phyloP scores from a whole-genome alignment of 2,113 vertebrate species.

The Leptodactylus fuscus region DNA sequence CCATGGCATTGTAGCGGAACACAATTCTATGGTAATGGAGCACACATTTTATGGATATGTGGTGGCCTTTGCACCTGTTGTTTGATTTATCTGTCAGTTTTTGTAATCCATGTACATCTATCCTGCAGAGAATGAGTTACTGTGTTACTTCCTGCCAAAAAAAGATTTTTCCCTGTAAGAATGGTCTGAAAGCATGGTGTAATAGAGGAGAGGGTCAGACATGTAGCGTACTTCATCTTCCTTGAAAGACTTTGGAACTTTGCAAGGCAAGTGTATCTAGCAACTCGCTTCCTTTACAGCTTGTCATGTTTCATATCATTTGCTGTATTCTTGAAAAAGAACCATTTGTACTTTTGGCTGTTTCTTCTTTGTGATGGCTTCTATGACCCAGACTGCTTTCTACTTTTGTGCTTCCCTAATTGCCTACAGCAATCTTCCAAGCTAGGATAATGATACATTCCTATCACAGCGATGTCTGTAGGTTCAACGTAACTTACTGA shows the following conservation, averaged over 20 bases:
- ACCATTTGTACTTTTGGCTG: neutral
- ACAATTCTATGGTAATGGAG: neutral
- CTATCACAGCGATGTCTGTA: neutral
- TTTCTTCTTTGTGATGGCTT: constrained; percentile 10
- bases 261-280: constrained; percentile 19
- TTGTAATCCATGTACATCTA: neutral
- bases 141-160: neutral
- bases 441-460: constrained; percentile 37
- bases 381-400: constrained; percentile 5
- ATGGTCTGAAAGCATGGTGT: neutral
- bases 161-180: neutral
- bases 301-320: constrained; percentile 22
- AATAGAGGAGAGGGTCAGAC: constrained; percentile 22
- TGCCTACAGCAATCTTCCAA: constrained; percentile 41
- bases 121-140: neutral
- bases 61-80: neutral
- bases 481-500: neutral
- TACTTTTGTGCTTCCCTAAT: constrained; percentile 37
- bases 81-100: constrained; percentile 15
- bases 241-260: constrained; percentile 21
- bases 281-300: neutral
- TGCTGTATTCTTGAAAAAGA: neutral
- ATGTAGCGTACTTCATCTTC: neutral
- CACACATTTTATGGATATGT: neutral
- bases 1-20: neutral